Percentiles rank a stretch among this genome's conserved stretches.
Evolutionary conservation across 2,113 vertebrate species (phyloP).

Genomic region (Silurus meridionalis): DNA sequence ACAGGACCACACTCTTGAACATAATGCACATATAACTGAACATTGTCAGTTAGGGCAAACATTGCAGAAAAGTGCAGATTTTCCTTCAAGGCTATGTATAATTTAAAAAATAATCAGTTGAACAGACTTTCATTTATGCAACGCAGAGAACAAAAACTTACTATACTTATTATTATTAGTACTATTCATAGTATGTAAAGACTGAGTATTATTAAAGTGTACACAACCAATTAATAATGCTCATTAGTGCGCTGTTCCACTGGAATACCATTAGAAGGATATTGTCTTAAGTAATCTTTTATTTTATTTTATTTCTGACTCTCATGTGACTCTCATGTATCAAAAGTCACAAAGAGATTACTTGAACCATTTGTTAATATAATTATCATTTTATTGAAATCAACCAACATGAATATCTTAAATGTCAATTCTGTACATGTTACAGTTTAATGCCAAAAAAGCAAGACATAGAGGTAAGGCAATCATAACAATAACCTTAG

Average conservation of each 20-base stretch:
- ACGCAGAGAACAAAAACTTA: background rate
- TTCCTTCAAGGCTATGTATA: background rate
- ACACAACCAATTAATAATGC: background rate
- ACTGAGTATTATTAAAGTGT: background rate
- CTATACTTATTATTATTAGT: background rate
- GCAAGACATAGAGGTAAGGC: constrained; percentile 26
- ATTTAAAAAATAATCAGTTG: background rate
- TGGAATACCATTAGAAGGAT: no score
- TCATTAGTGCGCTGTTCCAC: background rate
- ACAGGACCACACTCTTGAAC: background rate
- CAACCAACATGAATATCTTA: constrained; percentile 37
- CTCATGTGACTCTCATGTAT: no score
- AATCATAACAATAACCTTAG: background rate
- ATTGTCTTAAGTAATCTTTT: no score
- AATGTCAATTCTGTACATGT: constrained; percentile 33
- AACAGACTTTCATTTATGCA: background rate
- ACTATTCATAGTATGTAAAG: background rate
- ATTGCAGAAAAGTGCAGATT: background rate
- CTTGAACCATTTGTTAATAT: background rate
- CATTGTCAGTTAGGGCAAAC: background rate
- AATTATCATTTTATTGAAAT: constrained; percentile 47
- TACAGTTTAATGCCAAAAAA: constrained; percentile 24
- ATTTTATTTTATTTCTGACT: no score
- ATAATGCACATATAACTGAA: background rate
- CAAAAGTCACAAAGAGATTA: background rate